These are phyloP conservation scores for Sphaerophoria rueppellii DNA, from an alignment of 2,888 invertebrate species.

Conservation along the genomic window DNA sequence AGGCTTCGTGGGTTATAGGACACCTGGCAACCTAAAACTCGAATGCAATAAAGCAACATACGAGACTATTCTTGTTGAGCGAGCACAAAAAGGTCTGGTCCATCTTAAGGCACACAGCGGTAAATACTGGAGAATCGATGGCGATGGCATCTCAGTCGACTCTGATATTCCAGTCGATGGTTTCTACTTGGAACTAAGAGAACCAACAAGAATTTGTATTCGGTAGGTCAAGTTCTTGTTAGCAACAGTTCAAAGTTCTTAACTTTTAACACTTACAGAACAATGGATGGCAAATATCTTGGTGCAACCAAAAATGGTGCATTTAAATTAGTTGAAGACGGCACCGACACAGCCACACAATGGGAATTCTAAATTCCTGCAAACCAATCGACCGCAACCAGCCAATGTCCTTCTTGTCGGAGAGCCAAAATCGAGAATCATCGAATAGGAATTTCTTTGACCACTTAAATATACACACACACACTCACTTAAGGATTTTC, in stretches of 20 bases:
- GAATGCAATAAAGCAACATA: conserved; percentile 98
- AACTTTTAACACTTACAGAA: conserved; percentile 75
- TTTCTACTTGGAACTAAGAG: conserved; percentile 95
- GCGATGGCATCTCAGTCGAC: conserved; percentile 93
- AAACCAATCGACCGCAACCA: conserved; percentile 18
- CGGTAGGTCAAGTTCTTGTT: conserved; percentile 82
- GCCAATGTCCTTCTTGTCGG: conserved; percentile 72
- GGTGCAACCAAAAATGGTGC: conserved; percentile 95
- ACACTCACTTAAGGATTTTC: conserved; percentile 59
- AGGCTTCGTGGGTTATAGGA: conserved; percentile 97
- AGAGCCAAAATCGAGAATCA: conserved; percentile 57
- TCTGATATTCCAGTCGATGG: conserved; percentile 90
- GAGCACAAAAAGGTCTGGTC: conserved; percentile 94
- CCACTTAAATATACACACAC: too few relatives aligned
- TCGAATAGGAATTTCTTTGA: conserved; percentile 55
- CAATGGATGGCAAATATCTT: conserved; percentile 88
- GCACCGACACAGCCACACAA: conserved; percentile 91
- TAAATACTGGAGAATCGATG: conserved; percentile 96
- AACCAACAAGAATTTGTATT: conserved; percentile 96
- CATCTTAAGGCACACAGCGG: conserved; percentile 96
- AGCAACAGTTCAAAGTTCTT: neutral
- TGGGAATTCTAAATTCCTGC: conserved; percentile 92
- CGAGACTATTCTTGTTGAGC: conserved; percentile 95
- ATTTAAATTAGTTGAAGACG: conserved; percentile 91
- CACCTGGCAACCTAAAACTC: conserved; percentile 88